Percentiles rank a stretch among this genome's conserved stretches.
Conservation (phyloP, 2,113 vertebrate genomes). For the Pollachius pollachius region DNA sequence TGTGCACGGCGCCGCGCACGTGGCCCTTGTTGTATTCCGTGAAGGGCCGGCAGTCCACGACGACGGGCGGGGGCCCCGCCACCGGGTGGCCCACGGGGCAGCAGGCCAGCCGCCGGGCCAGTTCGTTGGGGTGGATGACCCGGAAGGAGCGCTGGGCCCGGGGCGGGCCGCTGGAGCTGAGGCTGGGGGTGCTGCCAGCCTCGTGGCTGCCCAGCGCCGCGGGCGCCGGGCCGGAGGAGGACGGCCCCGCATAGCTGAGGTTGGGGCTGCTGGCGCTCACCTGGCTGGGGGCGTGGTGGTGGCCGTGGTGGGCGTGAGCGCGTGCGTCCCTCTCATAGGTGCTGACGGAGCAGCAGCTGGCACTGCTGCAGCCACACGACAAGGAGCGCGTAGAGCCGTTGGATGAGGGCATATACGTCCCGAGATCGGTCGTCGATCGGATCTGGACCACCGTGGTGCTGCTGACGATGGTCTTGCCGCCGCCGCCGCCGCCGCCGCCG, state of each 20-base stretch:
- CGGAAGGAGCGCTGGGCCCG: slow-evolving; percentile 74
- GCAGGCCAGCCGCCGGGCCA: slow-evolving; percentile 94
- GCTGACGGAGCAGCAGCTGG: slow-evolving; percentile 97
- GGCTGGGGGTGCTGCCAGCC: slow-evolving; percentile 80
- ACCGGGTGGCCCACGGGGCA: slow-evolving; percentile 87
- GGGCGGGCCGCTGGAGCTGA: slow-evolving; percentile 63
- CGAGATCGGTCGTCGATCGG: slow-evolving; percentile 87
- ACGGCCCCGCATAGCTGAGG: slow-evolving; percentile 75
- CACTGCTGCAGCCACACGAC: slow-evolving; percentile 99
- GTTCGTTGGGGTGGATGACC: slow-evolving; percentile 90
- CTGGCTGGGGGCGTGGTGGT: slow-evolving; percentile 78
- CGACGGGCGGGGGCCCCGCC: slow-evolving; percentile 85
- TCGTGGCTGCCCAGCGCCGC: slow-evolving; percentile 85
- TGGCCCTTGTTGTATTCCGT: slow-evolving; percentile 98
- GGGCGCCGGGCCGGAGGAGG: slow-evolving; percentile 36
- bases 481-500: slow-evolving; percentile 23
- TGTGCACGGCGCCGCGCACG: slow-evolving; percentile 94
- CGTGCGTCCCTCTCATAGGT: slow-evolving; percentile 89
- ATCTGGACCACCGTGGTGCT: slow-evolving; percentile 87
- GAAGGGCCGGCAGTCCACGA: slow-evolving; percentile 98
- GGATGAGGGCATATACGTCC: slow-evolving; percentile 99
- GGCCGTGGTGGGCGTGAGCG: no score
- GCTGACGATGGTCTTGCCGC: slow-evolving; percentile 72
- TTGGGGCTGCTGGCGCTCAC: slow-evolving; percentile 80
- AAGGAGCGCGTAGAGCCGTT: slow-evolving; percentile 98